These are phyloP conservation scores for Agonopterix alstromeriana DNA, from an alignment of 2,888 invertebrate species.

Conservation along the genomic window DNA sequence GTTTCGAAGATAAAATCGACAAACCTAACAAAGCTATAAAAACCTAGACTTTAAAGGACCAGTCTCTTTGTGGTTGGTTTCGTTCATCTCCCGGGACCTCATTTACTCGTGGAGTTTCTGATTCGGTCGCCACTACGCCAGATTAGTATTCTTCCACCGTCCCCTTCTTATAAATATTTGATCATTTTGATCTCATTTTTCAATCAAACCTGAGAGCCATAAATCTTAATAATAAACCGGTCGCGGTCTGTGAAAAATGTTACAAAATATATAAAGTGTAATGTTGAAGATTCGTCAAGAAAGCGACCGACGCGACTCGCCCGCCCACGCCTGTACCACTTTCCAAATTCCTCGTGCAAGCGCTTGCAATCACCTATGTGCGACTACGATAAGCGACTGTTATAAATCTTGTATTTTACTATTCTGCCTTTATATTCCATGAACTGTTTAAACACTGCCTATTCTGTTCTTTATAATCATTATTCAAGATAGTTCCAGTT, in stretches of 20 bases:
- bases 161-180: constrained; percentile 5
- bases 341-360: constrained; percentile 73
- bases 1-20: too few species aligned
- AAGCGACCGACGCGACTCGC: constrained; percentile 53
- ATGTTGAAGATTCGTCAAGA: constrained; percentile 68
- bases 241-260: constrained; percentile 48
- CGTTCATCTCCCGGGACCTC: not conserved
- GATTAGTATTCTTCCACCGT: constrained; percentile 1
- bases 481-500: too few species aligned
- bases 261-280: constrained; percentile 60
- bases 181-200: constrained; percentile 5
- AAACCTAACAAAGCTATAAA: too few species aligned
- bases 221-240: constrained; percentile 22
- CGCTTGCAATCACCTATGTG: constrained; percentile 60
- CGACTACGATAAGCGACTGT: not conserved
- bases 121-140: not conserved
- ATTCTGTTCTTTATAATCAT: too few species aligned
- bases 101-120: too few species aligned
- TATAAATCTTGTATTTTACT: too few species aligned
- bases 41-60: too few species aligned
- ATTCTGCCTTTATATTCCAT: too few species aligned
- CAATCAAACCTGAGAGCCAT: constrained; percentile 3
- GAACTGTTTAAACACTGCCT: too few species aligned
- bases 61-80: too few species aligned
- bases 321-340: constrained; percentile 72